Evolutionary conservation across 2,888 invertebrate species (phyloP), one percentile per base, ranked within the genome.

Genomic region (Liodrosophila aerea): DNA sequence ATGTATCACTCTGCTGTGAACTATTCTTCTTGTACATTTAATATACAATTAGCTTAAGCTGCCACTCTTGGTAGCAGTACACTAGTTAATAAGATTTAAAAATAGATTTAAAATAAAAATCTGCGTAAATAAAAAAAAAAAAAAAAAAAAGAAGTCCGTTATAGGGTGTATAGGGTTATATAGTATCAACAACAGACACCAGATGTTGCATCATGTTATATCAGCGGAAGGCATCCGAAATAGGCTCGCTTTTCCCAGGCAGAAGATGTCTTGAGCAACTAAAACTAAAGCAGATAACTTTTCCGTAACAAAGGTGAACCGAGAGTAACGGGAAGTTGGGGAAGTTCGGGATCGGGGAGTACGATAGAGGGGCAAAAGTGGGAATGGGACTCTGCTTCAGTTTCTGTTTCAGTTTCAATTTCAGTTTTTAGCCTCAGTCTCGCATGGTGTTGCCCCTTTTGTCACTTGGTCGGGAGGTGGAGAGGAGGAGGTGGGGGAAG

Each of bases 341-440:
- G 13, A 13, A 8, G 36, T 3, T 1, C 4, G n/a, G 15, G 36
- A 8, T 1, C 4, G n/a, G 15, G 5, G 36, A 8, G 34, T 13
- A 34, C 1, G 33, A 8, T 2, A 1, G 13, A 11, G 13, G 34
- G 13, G n/a, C n/a, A n/a, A 13, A 13, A 13, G 34, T 7, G 34
- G 39, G 59, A 76, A 74, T 73, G 73, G 59, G 47, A 69, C 65
- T 64, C 61, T 54, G 62, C 71, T 58, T 68, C 67, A 53, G 54
- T 57, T 54, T 60, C 43, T 22, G 49, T 50, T 52, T 51, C 33
- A 40, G 50, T 56, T 54, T 36, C 27, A 27, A 33, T 29, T 36
- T 31, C 22, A 13, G n/a, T n/a, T n/a, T n/a, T n/a, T n/a, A n/a
- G 18, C 22, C 43, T 36, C 47, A 18, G 18, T 30, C 33, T 9